These are phyloP conservation scores for Tragelaphus eurycerus DNA, from an alignment of 2,797 vertebrate genomes.

Conservation along the genomic window DNA sequence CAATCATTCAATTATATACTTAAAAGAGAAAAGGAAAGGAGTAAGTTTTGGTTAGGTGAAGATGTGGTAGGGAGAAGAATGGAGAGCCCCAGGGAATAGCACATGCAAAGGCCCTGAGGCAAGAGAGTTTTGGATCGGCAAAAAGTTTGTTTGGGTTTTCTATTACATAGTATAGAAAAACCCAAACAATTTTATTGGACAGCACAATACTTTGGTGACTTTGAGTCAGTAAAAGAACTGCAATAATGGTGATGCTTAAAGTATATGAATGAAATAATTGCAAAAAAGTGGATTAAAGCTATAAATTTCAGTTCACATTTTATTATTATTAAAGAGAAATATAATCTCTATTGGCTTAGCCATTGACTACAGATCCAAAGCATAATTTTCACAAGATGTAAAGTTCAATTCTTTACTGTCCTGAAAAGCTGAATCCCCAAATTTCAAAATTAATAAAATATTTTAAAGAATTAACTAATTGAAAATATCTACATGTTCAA, in stretches of 20 bases:
- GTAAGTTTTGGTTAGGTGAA: neutral
- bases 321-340: neutral
- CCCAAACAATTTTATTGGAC: neutral
- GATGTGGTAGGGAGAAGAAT: neutral
- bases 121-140: neutral
- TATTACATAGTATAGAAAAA: neutral
- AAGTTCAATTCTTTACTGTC: neutral
- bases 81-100: neutral
- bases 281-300: neutral
- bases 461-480: neutral
- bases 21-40: neutral
- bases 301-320: neutral
- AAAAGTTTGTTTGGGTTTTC: neutral
- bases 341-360: neutral
- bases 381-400: neutral
- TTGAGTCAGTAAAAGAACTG: neutral
- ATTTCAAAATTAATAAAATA: neutral
- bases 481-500: neutral
- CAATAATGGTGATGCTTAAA: neutral
- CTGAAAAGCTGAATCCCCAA: neutral
- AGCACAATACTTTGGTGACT: neutral
- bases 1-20: neutral
- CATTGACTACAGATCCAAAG: neutral
- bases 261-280: neutral
- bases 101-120: neutral